phyloP scores from a whole-genome alignment of 2,888 invertebrate species.

The Brenthis ino region DNA sequence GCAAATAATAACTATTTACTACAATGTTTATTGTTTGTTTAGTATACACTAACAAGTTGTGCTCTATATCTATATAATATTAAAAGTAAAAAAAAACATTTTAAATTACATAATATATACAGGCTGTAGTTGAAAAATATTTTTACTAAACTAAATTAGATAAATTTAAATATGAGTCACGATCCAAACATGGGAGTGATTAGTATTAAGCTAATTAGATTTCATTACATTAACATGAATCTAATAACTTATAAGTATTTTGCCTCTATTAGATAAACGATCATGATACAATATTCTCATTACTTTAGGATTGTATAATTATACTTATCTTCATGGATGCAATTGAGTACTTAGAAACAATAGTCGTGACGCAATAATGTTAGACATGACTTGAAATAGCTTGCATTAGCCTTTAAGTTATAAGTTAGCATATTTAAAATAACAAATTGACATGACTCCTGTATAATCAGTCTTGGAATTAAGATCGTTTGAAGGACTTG shows the following conservation, averaged over 20 bases:
- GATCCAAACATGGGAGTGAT: background rate
- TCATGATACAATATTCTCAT: slow-evolving; percentile 9
- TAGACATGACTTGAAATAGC: slow-evolving; percentile 47
- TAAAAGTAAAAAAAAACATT: too few relatives aligned
- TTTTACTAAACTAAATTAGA: too few relatives aligned
- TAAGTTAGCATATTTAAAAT: slow-evolving; percentile 67
- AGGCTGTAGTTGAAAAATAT: too few relatives aligned
- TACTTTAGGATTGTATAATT: slow-evolving; percentile 10
- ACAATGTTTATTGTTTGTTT: too few relatives aligned
- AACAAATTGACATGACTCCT: slow-evolving; percentile 66
- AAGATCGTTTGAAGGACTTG: slow-evolving; percentile 69
- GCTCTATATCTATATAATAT: too few relatives aligned
- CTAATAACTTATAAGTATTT: slow-evolving; percentile 18
- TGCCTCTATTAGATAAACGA: slow-evolving; percentile 21
- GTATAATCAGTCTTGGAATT: slow-evolving; percentile 57
- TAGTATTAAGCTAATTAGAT: slow-evolving; percentile 25
- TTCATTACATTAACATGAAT: slow-evolving; percentile 14
- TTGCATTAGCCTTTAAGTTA: slow-evolving; percentile 57
- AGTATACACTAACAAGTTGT: too few relatives aligned
- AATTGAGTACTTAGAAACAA: slow-evolving; percentile 27
- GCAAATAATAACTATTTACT: too few relatives aligned
- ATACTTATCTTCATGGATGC: slow-evolving; percentile 15
- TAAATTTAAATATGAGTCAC: slow-evolving; percentile 3
- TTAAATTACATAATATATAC: too few relatives aligned
- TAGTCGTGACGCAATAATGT: slow-evolving; percentile 32